phyloP scores from a whole-genome alignment of 2,888 invertebrate genomes.

The Drosophila leonis region DNA sequence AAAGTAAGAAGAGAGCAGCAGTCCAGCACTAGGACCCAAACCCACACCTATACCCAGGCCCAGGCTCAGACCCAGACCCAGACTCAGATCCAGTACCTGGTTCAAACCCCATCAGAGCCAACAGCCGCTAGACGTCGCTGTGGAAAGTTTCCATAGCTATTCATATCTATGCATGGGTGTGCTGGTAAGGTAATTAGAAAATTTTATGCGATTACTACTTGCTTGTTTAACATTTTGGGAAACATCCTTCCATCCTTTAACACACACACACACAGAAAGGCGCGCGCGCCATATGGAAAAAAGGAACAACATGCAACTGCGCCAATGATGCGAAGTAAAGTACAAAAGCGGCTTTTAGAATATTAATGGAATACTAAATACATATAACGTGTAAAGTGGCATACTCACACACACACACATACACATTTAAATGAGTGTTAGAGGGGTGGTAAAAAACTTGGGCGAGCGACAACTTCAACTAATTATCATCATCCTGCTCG shows the following conservation, averaged over 20 bases:
- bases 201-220: constrained; percentile 78
- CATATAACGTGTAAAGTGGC: constrained; percentile 52
- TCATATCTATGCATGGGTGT: constrained; percentile 30
- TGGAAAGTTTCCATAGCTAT: constrained; percentile 35
- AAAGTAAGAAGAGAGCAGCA: constrained; percentile 19
- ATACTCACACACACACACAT: constrained; percentile 12
- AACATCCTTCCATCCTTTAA: constrained; percentile 27
- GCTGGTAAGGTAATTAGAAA: constrained; percentile 78
- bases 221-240: constrained; percentile 54
- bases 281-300: constrained; percentile 24
- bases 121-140: constrained; percentile 8
- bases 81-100: not conserved
- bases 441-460: constrained; percentile 13
- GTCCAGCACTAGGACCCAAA: not conserved
- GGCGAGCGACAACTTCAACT: constrained; percentile 8
- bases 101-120: constrained; percentile 6
- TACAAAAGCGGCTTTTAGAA: constrained; percentile 82
- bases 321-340: constrained; percentile 72
- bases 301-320: constrained; percentile 54
- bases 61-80: not conserved
- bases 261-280: not conserved
- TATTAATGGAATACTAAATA: constrained; percentile 83
- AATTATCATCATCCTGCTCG: not conserved
- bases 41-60: not conserved
- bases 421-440: constrained; percentile 4